A percentile compares a stretch with the other conserved stretches of the same genome.
Conservation (phyloP, 2,888 invertebrate species). For the Cenopis cana region DNA sequence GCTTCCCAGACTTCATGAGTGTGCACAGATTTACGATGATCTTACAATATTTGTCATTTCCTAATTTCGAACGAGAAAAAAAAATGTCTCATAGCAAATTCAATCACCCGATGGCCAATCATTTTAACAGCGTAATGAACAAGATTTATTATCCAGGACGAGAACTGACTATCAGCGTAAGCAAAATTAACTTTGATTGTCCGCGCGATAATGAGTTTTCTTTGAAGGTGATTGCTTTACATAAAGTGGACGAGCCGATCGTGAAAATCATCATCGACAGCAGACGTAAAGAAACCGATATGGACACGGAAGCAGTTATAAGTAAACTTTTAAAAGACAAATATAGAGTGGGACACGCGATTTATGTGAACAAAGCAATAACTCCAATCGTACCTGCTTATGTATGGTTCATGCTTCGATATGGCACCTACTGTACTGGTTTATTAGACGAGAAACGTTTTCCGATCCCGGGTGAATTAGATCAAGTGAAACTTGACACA, state of each 20-base stretch:
- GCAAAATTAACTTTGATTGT: not conserved
- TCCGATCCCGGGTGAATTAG: not conserved
- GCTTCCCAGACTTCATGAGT: conserved; percentile 9
- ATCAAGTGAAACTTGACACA: not conserved
- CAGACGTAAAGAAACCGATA: not conserved
- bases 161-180: conserved; percentile 3
- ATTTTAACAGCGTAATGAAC: conserved; percentile 15
- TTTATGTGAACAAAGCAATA: not conserved
- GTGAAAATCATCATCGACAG: conserved; percentile 4
- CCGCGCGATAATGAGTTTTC: not conserved
- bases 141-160: conserved; percentile 26
- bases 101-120: conserved; percentile 3
- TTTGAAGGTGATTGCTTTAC: conserved; percentile 5
- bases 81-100: not conserved
- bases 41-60: not conserved
- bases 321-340: conserved; percentile 1
- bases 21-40: conserved; percentile 1
- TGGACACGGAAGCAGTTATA: not conserved
- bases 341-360: not conserved
- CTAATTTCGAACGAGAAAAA: not conserved
- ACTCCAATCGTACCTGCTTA: not conserved
- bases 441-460: conserved; percentile 4
- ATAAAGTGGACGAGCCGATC: conserved; percentile 11
- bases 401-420: not conserved
- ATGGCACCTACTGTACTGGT: conserved; percentile 15